phyloP scores from a whole-genome alignment of 2,797 vertebrate species.

The Coilia nasus region DNA sequence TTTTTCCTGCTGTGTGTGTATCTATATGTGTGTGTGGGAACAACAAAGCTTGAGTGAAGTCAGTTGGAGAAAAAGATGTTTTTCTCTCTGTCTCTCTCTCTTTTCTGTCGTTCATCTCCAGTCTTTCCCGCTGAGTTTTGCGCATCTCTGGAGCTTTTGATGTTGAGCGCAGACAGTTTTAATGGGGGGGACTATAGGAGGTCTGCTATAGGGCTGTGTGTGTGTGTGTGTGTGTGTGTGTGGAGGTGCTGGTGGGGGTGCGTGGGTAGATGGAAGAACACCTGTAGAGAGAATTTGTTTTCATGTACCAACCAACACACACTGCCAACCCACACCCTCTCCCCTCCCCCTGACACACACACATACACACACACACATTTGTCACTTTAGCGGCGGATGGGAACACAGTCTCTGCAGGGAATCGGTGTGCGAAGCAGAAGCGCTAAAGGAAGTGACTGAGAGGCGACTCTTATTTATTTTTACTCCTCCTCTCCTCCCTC shows the following conservation, averaged over 20 bases:
- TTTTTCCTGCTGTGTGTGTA: not conserved
- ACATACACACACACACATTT: not conserved
- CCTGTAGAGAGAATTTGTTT: slow-evolving; percentile 44
- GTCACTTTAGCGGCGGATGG: not conserved
- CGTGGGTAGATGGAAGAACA: not conserved
- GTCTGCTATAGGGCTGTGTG: not conserved
- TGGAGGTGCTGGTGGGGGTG: not conserved
- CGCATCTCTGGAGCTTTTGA: slow-evolving; percentile 19
- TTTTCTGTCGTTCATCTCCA: not conserved
- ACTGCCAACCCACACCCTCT: not conserved
- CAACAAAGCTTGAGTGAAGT: not conserved
- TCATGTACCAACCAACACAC: slow-evolving; percentile 7
- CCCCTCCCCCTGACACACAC: no score
- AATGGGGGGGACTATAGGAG: not conserved
- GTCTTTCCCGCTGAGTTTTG: not conserved
- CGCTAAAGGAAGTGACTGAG: not conserved
- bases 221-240: slow-evolving; percentile 4
- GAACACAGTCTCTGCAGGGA: not conserved
- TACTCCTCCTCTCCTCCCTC: not conserved
- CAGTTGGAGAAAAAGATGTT: not conserved
- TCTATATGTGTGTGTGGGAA: not conserved
- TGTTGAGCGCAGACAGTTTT: not conserved
- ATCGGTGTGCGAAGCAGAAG: not conserved
- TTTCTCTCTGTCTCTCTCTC: slow-evolving; percentile 31
- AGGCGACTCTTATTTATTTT: not conserved